phyloP scores from a whole-genome alignment of 1,140 invertebrate genomes.

The Zelostemma sp. region DNA sequence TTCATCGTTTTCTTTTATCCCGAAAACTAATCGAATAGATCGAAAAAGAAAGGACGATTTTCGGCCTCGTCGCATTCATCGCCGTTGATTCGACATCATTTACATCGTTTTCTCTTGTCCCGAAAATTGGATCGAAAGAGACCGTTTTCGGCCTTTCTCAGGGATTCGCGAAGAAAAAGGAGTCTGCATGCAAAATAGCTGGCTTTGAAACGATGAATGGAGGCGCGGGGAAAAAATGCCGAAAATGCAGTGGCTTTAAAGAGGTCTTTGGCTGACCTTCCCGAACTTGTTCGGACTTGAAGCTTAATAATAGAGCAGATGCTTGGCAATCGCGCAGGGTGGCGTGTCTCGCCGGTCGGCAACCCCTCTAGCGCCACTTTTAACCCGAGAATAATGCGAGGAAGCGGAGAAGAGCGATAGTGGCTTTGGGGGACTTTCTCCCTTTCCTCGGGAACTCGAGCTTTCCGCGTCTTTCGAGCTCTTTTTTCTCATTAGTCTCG shows the following conservation, averaged over 20 bases:
- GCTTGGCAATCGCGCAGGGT: constrained; percentile 58
- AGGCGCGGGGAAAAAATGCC: constrained; percentile 14
- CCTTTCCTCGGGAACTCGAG: neutral
- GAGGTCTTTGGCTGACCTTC: constrained; percentile 45
- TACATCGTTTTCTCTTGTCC: too few species aligned
- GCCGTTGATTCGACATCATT: too few species aligned
- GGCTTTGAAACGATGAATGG: neutral
- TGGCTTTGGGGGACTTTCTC: constrained; percentile 29
- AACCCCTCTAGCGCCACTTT: constrained; percentile 56
- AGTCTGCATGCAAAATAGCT: constrained; percentile 30
- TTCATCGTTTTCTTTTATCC: too few species aligned
- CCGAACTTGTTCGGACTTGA: constrained; percentile 48
- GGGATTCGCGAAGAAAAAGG: constrained; percentile 9
- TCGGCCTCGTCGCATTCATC: too few species aligned
- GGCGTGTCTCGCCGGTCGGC: constrained; percentile 50
- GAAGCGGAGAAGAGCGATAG: constrained; percentile 37
- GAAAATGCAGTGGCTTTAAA: constrained; percentile 24
- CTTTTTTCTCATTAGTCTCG: neutral
- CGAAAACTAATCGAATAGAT: too few species aligned
- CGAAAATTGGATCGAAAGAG: too few species aligned
- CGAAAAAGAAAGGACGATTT: too few species aligned
- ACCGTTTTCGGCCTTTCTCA: constrained; percentile 12
- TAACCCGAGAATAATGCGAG: constrained; percentile 54
- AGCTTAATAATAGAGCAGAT: constrained; percentile 57
- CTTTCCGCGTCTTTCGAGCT: neutral